phyloP scores from a whole-genome alignment of 2,113 vertebrate species.

The Carlito syrichta region DNA sequence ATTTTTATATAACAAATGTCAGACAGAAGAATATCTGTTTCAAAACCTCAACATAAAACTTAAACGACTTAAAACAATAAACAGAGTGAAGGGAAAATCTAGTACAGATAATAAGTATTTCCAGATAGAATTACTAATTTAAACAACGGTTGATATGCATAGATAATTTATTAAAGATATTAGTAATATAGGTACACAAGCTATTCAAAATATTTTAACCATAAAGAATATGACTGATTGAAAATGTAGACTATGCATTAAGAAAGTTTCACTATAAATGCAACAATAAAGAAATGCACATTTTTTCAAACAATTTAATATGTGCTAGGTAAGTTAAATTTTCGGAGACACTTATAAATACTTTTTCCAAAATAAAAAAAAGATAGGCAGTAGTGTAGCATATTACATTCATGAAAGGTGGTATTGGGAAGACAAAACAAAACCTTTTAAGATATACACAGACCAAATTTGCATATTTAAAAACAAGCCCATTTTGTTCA shows the following conservation, averaged over 20 bases:
- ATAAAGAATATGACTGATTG: slow-evolving; percentile 28
- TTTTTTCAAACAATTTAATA: slow-evolving; percentile 28
- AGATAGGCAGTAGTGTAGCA: neutral
- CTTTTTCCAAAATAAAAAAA: slow-evolving; percentile 15
- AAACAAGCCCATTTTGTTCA: neutral
- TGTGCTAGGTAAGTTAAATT: slow-evolving; percentile 42
- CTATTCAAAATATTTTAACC: slow-evolving; percentile 29
- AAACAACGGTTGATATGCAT: neutral
- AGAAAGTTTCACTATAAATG: neutral
- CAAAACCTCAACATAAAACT: neutral
- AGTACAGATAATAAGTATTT: neutral
- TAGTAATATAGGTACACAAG: slow-evolving; percentile 31
- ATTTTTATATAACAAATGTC: neutral
- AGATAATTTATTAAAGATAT: slow-evolving; percentile 32
- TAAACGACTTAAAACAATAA: neutral
- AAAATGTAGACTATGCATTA: neutral
- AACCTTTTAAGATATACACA: neutral
- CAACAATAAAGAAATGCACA: neutral
- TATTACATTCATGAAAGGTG: neutral
- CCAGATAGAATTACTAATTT: neutral
- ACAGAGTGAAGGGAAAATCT: neutral
- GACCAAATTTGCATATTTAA: neutral
- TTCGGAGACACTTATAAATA: slow-evolving; percentile 7
- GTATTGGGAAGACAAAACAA: neutral
- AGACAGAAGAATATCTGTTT: neutral